Base-by-base conservation (phyloP, 1,140 invertebrate genomes). In the Schlechtendalia chinensis region DNA sequence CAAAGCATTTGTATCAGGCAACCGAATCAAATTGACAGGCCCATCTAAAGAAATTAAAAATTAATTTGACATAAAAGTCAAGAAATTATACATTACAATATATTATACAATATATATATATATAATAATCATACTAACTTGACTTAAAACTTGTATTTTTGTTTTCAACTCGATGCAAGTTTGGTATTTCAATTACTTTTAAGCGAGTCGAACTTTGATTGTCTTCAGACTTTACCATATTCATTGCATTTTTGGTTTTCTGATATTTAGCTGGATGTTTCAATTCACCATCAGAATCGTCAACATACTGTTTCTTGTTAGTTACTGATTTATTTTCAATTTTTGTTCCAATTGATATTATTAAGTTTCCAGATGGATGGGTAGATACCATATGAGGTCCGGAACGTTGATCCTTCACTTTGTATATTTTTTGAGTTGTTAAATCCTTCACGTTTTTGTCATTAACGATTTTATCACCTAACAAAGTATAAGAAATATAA, bases 261-360 rank as follows among this genome's bases (percentile, higher is more conserved):
- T 77, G 72, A 77, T 59, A 59, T 61, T 79, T 79, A 50, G 75
- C 19, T 17, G 58, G 10, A 12, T 79, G 56, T 72, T 72, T 72
- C 4, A 8, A 17, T 12, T 59, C 75, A 27, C 32, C 24, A n/a
- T 79, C 75, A 27, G 39, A 12, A 47, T 77, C 39, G 5, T 75
- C n/a, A 22, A 12, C 8, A 50, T 50, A 17, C 24, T 47, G 59
- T 45, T 79, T 79, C 39, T 79, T 79, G 45, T 14, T 63, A n/a
- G n/a, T 50, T 29, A 39, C 10, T n/a, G 75, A 5, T 29, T 5
- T 79, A 10, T 27, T 79, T 63, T 79, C 56, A 5, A 47, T 22
- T 63, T 79, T 79, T 47, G 75, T 50, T 29, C 75, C 75, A 29
- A 79, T 61, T n/a, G 75, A 79, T 47, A 79, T 79, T 5, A 79